Conservation (phyloP, 1,140 invertebrate species). For the Cryptotermes secundus region DNA sequence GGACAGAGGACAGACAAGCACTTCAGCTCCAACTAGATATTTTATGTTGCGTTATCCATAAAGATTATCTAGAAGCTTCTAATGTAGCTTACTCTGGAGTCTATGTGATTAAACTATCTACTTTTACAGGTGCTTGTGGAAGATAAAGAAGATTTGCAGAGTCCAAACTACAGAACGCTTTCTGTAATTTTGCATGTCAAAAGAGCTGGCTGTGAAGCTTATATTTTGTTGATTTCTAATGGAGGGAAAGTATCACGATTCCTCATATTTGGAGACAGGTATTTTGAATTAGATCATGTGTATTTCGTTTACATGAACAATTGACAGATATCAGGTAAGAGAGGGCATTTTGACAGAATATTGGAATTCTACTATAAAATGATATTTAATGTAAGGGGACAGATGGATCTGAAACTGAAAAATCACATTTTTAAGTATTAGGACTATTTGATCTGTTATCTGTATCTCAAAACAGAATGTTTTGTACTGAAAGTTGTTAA, state of each 20-base stretch:
- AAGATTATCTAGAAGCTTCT: neutral
- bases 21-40: neutral
- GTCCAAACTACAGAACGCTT: constrained; percentile 57
- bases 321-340: no score
- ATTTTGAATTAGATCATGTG: constrained; percentile 34
- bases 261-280: constrained; percentile 68
- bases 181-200: constrained; percentile 57
- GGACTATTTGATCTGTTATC: no score
- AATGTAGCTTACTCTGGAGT: neutral
- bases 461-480: no score
- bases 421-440: no score
- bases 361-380: no score
- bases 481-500: no score
- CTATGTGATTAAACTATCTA: neutral
- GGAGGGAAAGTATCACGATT: constrained; percentile 64
- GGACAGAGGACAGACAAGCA: neutral
- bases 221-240: constrained; percentile 72
- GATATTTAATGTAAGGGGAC: no score
- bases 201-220: constrained; percentile 64
- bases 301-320: no score
- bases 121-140: constrained; percentile 56
- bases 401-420: no score
- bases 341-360: no score
- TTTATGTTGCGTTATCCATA: neutral
- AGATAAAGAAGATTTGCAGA: constrained; percentile 64